These are phyloP conservation scores for Mungos mungo DNA, from an alignment of 2,113 vertebrate genomes.

Conservation along the genomic window DNA sequence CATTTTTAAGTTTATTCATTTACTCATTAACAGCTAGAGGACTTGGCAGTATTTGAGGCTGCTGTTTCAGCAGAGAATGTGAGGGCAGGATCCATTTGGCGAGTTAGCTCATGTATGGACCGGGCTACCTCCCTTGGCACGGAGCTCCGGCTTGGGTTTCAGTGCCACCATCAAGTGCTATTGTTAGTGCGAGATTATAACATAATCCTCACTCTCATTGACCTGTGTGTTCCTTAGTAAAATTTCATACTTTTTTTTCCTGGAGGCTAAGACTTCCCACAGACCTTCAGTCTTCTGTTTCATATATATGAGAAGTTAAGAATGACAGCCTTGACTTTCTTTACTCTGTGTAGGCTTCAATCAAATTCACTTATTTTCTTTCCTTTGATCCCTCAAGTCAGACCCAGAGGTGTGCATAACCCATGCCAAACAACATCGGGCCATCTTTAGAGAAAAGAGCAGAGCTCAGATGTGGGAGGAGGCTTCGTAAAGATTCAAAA, in stretches of 20 bases:
- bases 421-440: background rate
- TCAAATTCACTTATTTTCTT: slow-evolving; percentile 53
- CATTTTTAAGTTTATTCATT: background rate
- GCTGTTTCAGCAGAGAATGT: background rate
- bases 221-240: slow-evolving; percentile 16
- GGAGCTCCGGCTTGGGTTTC: background rate
- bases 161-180: background rate
- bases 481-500: background rate
- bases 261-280: background rate
- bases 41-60: background rate
- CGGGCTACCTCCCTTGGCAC: background rate
- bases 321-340: slow-evolving; percentile 40
- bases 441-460: slow-evolving; percentile 8
- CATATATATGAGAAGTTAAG: background rate
- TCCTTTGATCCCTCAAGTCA: slow-evolving; percentile 20
- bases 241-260: background rate
- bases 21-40: background rate
- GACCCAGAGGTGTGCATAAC: background rate
- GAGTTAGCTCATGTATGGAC: background rate
- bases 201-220: background rate
- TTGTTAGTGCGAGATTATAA: background rate
- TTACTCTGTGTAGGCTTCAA: background rate
- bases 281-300: background rate
- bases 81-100: no score
- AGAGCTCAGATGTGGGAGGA: background rate